Percentiles rank a stretch among this genome's conserved stretches.
Conservation (phyloP, 37 sponge, comb jelly and placozoan species). For the Haliclona indistincta region DNA sequence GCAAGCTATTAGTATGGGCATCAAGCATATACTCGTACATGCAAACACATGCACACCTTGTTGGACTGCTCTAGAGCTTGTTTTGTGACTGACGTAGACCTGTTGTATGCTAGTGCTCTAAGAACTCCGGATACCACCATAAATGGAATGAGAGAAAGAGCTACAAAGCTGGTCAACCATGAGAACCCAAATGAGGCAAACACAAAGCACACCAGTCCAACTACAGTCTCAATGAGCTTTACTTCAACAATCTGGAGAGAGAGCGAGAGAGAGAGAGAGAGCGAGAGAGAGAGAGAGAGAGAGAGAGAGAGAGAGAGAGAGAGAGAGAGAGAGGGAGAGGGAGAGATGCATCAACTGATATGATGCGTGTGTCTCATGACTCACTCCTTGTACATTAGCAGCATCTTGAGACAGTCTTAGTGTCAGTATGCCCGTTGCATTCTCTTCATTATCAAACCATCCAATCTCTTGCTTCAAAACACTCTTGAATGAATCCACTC, state of each 20-base stretch:
- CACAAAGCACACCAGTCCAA: conserved; percentile 20
- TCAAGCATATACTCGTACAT: background rate
- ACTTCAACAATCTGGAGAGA: no score
- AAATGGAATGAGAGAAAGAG: conserved; percentile 40
- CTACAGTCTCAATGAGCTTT: conserved; percentile 13
- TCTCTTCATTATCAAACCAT: conserved; percentile 76
- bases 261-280: conserved; percentile 8
- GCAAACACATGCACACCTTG: conserved; percentile 1
- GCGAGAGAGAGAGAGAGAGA: conserved; percentile 11
- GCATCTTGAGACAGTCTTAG: conserved; percentile 88
- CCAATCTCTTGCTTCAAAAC: conserved; percentile 80
- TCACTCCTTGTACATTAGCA: conserved; percentile 84
- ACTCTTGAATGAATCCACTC: conserved; percentile 63
- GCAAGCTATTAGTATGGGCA: conserved; percentile 9
- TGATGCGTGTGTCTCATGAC: no score
- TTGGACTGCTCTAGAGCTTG: conserved; percentile 25
- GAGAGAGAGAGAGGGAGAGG: background rate
- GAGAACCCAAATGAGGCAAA: conserved; percentile 45
- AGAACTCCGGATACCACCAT: conserved; percentile 33
- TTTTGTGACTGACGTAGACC: conserved; percentile 1
- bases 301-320: conserved; percentile 11
- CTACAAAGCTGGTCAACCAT: conserved; percentile 43
- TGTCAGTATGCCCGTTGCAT: conserved; percentile 80
- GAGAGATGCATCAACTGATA: background rate
- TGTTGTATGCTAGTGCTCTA: background rate